Conservation (phyloP, 2,888 invertebrate species). For the Antitype chi region DNA sequence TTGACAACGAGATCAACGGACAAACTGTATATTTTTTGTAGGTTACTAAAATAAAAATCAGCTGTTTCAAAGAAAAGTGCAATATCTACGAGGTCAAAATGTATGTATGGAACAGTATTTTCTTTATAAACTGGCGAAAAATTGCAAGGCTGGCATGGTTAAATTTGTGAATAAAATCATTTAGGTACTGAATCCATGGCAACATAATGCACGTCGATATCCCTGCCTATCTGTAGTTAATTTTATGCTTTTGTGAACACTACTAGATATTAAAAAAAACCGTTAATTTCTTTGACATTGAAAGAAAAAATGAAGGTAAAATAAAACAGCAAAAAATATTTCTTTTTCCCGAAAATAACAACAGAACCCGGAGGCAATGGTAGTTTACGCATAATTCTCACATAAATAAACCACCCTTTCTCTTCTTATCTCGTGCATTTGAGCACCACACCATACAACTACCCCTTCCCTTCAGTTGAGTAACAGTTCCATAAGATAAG, state of each 20-base stretch:
- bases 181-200: too few relatives aligned
- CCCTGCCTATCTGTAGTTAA: too few relatives aligned
- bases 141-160: too few relatives aligned
- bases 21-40: too few relatives aligned
- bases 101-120: too few relatives aligned
- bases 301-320: not conserved
- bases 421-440: constrained; percentile 41
- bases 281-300: not conserved
- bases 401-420: constrained; percentile 56
- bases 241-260: not conserved
- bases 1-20: too few relatives aligned
- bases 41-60: too few relatives aligned
- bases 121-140: too few relatives aligned
- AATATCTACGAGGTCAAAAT: too few relatives aligned
- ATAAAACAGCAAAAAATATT: not conserved
- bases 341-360: not conserved
- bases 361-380: constrained; percentile 17
- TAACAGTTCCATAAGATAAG: constrained; percentile 37
- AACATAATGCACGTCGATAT: too few relatives aligned
- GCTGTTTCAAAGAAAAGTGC: too few relatives aligned
- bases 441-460: constrained; percentile 19
- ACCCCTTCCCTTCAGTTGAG: constrained; percentile 13
- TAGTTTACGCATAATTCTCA: constrained; percentile 56
- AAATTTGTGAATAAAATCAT: too few relatives aligned
- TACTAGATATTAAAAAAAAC: not conserved